Percentiles rank a stretch among this genome's conserved stretches.
Evolutionary conservation across 1,140 invertebrate genomes (phyloP).

Genomic region (Zaprionus davidi): DNA sequence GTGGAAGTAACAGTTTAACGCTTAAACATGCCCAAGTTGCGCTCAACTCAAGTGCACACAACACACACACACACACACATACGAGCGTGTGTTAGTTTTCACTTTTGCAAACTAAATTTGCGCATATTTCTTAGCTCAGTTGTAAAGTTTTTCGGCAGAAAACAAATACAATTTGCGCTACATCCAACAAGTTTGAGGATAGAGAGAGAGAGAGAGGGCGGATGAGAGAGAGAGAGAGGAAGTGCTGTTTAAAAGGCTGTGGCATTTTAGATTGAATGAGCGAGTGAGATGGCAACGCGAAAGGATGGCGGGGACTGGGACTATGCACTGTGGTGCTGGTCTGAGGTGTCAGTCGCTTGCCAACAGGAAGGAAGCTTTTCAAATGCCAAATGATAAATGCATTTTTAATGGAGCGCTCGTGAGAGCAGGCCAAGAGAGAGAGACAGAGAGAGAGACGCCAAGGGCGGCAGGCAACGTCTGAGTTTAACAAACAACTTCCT

Average conservation of each 20-base stretch:
- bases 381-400: conserved; percentile 81
- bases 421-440: conserved; percentile 13
- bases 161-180: conserved; percentile 71
- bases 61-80: conserved; percentile 14
- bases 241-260: conserved; percentile 31
- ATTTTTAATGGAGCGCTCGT: conserved; percentile 74
- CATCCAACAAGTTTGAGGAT: conserved; percentile 22
- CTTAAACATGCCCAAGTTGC: conserved; percentile 78
- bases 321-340: conserved; percentile 21
- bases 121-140: conserved; percentile 51
- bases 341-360: conserved; percentile 59
- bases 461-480: conserved; percentile 37
- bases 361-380: conserved; percentile 76
- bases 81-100: conserved; percentile 53
- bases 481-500: conserved; percentile 63
- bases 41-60: conserved; percentile 50
- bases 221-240: not conserved
- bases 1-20: conserved; percentile 81
- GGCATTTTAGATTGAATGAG: conserved; percentile 25
- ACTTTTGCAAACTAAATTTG: conserved; percentile 65
- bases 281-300: not conserved
- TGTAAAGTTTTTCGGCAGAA: conserved; percentile 52
- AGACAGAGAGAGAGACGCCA: not conserved
- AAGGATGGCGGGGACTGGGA: not conserved
- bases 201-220: not conserved